Base-by-base conservation (phyloP, 2,113 vertebrate species). In the Nettapus auritus region DNA sequence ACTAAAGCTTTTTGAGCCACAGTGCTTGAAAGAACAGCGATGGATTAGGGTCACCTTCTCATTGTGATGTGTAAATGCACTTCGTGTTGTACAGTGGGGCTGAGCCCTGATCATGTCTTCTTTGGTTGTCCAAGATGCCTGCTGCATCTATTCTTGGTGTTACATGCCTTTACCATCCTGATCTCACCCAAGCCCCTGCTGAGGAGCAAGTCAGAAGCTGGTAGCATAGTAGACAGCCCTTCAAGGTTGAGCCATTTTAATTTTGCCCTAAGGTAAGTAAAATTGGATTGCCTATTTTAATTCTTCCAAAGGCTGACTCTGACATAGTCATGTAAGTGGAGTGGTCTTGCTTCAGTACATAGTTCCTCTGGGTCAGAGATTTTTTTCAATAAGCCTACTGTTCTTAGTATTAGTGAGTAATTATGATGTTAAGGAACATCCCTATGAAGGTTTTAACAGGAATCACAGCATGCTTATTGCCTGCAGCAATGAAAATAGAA, bases 81-180 rank as follows among this genome's bases (percentile, higher is more conserved):
- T 40, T 1, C 2, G 8, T 29, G 5, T 19, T 28, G 31, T 15
- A 3, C 19, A 20, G 4, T 57, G 11, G 7, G 31, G 29, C 6
- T 7, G 3, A 78, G 57, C 4, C 7, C 12, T 26, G 17, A 66
- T 63, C 0, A 17, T 0, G 0, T n/a, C 52, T 85, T 40, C 3
- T 62, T 80, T 60, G 4, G 55, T 23, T 11, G 18, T 73, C 55
- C 55, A 68, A 25, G 15, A 4, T 57, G 6, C 20, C 8, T 67
- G n/a, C 25, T 22, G 2, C 15, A 8, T 46, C 26, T 74, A 8
- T 26, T 75, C 7, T 55, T n/a, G 29, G 21, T 8, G 2, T 50
- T 55, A 46, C 1, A 6, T 63, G 20, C 9, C 2, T 22, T 16
- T 8, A 19, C 8, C 4, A 29, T 19, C 9, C 42, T 23, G 28